Conservation (phyloP, 2,797 vertebrate species). For the Heliangelus exortis region DNA sequence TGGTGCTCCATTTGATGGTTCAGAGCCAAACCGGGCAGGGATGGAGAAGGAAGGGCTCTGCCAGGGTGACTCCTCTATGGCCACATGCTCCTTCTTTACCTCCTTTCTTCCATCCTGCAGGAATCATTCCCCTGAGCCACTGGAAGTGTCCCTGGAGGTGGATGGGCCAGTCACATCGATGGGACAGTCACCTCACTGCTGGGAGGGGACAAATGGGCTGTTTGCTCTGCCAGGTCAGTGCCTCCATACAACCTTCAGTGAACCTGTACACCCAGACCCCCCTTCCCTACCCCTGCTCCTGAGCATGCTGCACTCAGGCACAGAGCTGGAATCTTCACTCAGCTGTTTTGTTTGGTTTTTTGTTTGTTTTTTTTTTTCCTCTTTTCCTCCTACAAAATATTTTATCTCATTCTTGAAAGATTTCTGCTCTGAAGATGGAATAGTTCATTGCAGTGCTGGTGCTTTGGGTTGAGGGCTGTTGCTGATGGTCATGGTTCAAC, state of each 20-base stretch:
- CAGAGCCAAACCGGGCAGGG: not conserved
- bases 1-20: not conserved
- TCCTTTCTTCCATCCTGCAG: accelerated
- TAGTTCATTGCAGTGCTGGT: accelerated
- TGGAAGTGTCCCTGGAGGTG: not conserved
- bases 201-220: not conserved
- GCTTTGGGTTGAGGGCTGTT: not conserved
- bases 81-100: accelerated
- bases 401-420: not conserved
- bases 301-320: accelerated
- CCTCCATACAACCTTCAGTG: accelerated
- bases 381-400: not conserved
- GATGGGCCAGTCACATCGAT: accelerated
- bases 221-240: not conserved
- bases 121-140: accelerated
- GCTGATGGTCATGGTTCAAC: not conserved
- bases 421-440: not conserved
- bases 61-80: not conserved
- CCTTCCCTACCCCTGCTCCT: not conserved
- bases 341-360: too few species aligned
- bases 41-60: not conserved
- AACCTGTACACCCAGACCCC: not conserved
- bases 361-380: too few species aligned
- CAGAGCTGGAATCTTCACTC: not conserved
- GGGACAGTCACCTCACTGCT: not conserved